Evolutionary conservation across 2,797 vertebrate genomes (phyloP), one percentile per base, ranked within the genome.

Genomic region (Poecilia gillii): DNA sequence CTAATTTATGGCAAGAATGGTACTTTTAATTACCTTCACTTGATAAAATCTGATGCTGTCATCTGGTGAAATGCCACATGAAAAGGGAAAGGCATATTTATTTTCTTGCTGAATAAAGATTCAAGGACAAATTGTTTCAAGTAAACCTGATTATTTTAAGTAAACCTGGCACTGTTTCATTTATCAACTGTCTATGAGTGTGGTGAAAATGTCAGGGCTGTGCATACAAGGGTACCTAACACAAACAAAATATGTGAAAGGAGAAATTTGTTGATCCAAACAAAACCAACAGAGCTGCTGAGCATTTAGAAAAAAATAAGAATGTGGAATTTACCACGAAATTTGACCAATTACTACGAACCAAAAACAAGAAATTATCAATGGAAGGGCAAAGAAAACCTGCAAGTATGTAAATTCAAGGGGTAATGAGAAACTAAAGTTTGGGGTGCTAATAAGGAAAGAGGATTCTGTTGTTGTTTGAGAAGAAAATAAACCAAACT

Each of bases 11-110:
- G 55, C 71, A 51, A 25, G 66, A 71, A 77, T 72, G 46, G 43
- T 20, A 49, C 57, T 31, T 72, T 77, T 20, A 64, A 73, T 59
- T 51, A 64, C 43, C 2, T 64, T 11, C 31, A 41, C 36, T 43
- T 76, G 47, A 75, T 73, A n/a, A 82, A 41, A 79, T 77, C 72
- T 51, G 55, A 3, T 41, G 4, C 31, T 68, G 9, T 13, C 70
- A 74, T 71, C 31, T 73, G 64, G 49, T 74, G 62, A 83, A 74
- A 75, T 72, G 31, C 39, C 1, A 59, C 46, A 0, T 6, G 18
- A 76, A 73, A 81, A 57, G 5, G 20, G 28, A 79, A 16, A 64
- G 33, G 18, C 0, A 2, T n/a, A 57, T 36, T 64, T 8, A 6
- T 36, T 64, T 7, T 6, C 16, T 64, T 57, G 45, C 11, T 78